Evolutionary conservation across 1,140 invertebrate species (phyloP).

Genomic region (Goniozus legneri): DNA sequence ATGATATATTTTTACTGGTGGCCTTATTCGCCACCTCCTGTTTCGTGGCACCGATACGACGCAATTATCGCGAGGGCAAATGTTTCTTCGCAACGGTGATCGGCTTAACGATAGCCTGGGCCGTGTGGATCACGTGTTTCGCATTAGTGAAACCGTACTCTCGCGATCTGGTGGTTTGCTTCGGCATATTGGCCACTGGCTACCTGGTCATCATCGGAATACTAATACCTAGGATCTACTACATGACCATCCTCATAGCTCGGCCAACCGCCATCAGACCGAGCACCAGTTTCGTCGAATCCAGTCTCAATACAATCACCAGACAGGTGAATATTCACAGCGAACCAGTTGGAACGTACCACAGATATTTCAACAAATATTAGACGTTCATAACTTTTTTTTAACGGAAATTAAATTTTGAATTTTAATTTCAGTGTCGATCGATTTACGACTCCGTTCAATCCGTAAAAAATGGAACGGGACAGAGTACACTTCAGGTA

Average conservation of each 20-base stretch:
- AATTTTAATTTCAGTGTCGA: slow-evolving; percentile 19
- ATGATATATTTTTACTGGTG: slow-evolving; percentile 59
- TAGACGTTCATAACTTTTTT: too few species aligned
- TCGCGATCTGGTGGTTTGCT: slow-evolving; percentile 52
- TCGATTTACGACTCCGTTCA: slow-evolving; percentile 41
- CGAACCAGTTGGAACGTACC: not conserved
- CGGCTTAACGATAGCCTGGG: slow-evolving; percentile 52
- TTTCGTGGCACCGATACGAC: slow-evolving; percentile 54
- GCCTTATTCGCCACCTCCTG: slow-evolving; percentile 53
- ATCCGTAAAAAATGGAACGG: slow-evolving; percentile 17
- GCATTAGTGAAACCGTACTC: slow-evolving; percentile 45
- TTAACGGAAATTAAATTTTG: not conserved
- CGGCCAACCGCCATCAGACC: slow-evolving; percentile 34
- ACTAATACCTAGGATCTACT: slow-evolving; percentile 60
- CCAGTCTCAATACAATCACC: slow-evolving; percentile 33
- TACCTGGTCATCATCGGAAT: slow-evolving; percentile 56
- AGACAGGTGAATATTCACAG: slow-evolving; percentile 33
- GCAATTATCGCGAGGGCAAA: slow-evolving; percentile 61
- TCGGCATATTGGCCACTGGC: slow-evolving; percentile 50
- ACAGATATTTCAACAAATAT: not conserved
- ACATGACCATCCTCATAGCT: slow-evolving; percentile 52
- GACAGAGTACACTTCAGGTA: slow-evolving; percentile 13
- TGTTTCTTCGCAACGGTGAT: slow-evolving; percentile 57
- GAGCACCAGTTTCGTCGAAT: slow-evolving; percentile 32
- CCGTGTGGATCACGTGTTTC: slow-evolving; percentile 56